A percentile compares a stretch with the other conserved stretches of the same genome.
These are phyloP conservation scores for Ophioninae sp. DNA, from an alignment of 2,888 invertebrate genomes.

Conservation along the genomic window DNA sequence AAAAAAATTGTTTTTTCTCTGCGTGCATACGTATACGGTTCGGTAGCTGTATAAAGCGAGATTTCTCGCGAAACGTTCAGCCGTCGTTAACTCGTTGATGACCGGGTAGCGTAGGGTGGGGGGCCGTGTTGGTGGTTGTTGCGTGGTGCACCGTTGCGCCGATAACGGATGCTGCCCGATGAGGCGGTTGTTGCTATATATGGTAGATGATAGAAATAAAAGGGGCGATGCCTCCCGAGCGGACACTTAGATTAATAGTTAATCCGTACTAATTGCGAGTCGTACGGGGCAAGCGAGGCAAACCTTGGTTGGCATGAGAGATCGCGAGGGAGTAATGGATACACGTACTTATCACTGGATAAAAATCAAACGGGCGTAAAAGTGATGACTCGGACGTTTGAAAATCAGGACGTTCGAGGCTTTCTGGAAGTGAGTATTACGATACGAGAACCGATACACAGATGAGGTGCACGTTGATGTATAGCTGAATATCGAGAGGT, in stretches of 20 bases:
- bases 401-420: neutral
- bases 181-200: conserved; percentile 66
- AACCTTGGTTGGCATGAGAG: conserved; percentile 12
- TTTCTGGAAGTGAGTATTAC: neutral
- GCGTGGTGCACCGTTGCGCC: conserved; percentile 5
- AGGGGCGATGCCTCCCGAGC: conserved; percentile 65
- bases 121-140: conserved; percentile 51
- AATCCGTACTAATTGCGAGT: conserved; percentile 76
- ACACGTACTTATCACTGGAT: neutral
- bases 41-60: neutral
- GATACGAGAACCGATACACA: neutral
- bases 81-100: conserved; percentile 66
- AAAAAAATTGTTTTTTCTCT: neutral
- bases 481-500: conserved; percentile 28
- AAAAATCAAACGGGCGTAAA: conserved; percentile 2
- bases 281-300: conserved; percentile 47
- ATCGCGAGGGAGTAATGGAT: conserved; percentile 15
- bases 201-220: conserved; percentile 72
- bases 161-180: conserved; percentile 19
- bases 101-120: conserved; percentile 50
- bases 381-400: neutral
- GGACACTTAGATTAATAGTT: conserved; percentile 74
- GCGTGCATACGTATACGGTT: neutral
- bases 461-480: conserved; percentile 10
- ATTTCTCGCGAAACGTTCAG: conserved; percentile 56